These are phyloP conservation scores for Sinonovacula constricta DNA, from an alignment of 1,140 invertebrate species.

Conservation along the genomic window DNA sequence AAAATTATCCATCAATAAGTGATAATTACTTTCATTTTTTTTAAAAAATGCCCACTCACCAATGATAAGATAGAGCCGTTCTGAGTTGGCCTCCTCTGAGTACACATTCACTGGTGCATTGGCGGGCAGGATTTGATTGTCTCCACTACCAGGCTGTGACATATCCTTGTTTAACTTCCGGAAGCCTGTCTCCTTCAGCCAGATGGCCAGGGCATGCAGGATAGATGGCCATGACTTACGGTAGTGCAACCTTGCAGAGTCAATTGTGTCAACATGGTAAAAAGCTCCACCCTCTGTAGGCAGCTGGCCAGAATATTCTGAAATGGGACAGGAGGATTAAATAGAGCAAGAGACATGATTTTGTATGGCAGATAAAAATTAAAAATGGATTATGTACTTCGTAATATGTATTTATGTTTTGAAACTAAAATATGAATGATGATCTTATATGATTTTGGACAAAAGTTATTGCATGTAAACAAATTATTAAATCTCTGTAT, in stretches of 20 bases:
- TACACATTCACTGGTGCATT: slow-evolving; percentile 75
- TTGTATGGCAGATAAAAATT: neutral
- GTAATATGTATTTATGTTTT: neutral
- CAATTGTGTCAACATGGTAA: slow-evolving; percentile 97
- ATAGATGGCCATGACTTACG: slow-evolving; percentile 95
- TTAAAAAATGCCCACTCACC: too few species aligned
- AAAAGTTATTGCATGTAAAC: too few species aligned
- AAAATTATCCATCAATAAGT: too few species aligned
- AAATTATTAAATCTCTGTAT: too few species aligned
- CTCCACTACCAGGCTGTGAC: slow-evolving; percentile 39
- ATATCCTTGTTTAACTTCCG: slow-evolving; percentile 59
- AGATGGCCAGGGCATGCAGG: slow-evolving; percentile 94
- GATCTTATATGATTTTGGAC: too few species aligned
- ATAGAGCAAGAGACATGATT: neutral
- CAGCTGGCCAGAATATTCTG: slow-evolving; percentile 94
- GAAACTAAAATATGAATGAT: neutral
- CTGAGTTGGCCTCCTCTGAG: slow-evolving; percentile 77
- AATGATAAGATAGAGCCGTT: slow-evolving; percentile 93
- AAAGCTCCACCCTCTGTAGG: slow-evolving; percentile 98
- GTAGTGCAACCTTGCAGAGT: slow-evolving; percentile 94
- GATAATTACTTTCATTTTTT: too few species aligned
- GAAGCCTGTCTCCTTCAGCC: slow-evolving; percentile 84
- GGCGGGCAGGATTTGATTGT: slow-evolving; percentile 53
- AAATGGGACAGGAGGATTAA: too few species aligned
- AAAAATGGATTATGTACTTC: slow-evolving; percentile 3